Evolutionary conservation across 2,113 vertebrate genomes (phyloP).

Genomic region (Gymnogyps californianus): DNA sequence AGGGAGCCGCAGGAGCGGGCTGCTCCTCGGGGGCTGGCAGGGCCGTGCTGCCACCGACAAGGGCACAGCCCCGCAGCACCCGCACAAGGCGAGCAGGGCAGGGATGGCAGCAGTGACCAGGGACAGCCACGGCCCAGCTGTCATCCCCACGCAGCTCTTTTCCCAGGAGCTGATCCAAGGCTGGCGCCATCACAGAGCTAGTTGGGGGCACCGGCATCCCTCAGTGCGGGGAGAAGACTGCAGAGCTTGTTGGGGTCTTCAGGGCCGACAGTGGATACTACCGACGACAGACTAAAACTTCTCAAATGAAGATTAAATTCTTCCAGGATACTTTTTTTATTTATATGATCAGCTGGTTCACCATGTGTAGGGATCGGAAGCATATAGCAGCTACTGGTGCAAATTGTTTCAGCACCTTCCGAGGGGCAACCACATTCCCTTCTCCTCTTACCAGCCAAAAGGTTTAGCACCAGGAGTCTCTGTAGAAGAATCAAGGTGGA

Average conservation of each 20-base stretch:
- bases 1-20: rapidly evolving
- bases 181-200: not conserved
- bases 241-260: not conserved
- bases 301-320: not conserved
- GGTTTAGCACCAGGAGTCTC: not conserved
- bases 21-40: not conserved
- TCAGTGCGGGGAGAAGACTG: not conserved
- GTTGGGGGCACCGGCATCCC: rapidly evolving
- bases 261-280: not conserved
- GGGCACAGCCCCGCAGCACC: not conserved
- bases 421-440: rapidly evolving
- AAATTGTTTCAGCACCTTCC: not conserved
- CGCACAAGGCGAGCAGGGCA: rapidly evolving
- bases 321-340: not conserved
- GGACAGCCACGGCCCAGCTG: not conserved
- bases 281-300: not conserved
- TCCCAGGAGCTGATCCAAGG: not conserved
- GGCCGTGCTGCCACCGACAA: not conserved
- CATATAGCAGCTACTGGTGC: not conserved
- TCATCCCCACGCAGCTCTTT: not conserved
- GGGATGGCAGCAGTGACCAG: rapidly evolving
- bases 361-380: not conserved
- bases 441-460: not conserved
- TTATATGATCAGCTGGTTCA: not conserved
- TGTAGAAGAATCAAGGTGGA: not conserved